Conservation (phyloP, 2,113 vertebrate genomes). For the Muscicapa adusta region DNA sequence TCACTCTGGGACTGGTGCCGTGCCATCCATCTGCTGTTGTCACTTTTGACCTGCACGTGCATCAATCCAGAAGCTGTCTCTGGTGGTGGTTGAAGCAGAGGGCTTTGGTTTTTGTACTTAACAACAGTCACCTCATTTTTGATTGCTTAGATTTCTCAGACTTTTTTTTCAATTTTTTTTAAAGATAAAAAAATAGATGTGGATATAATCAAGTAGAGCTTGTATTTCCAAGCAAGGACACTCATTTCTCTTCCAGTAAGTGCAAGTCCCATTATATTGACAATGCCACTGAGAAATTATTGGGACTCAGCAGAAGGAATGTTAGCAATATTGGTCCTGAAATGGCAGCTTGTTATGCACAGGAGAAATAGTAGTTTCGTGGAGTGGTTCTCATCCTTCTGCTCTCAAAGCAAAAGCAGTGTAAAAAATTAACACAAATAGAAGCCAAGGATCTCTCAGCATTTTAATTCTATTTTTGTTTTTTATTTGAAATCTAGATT, state of each 20-base stretch:
- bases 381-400: neutral
- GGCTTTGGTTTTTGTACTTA: neutral
- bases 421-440: neutral
- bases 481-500: neutral
- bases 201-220: neutral
- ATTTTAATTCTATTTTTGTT: neutral
- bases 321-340: neutral
- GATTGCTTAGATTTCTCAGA: neutral
- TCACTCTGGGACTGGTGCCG: neutral
- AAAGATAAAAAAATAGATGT: neutral
- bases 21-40: neutral
- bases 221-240: slow-evolving; percentile 3
- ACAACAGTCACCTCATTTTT: neutral
- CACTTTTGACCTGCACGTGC: neutral
- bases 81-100: neutral
- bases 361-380: neutral
- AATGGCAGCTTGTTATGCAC: neutral
- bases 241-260: slow-evolving; percentile 9
- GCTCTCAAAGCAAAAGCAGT: neutral
- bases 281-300: slow-evolving; percentile 15
- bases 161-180: neutral
- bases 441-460: neutral
- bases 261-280: slow-evolving; percentile 3
- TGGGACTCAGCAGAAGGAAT: slow-evolving; percentile 4
- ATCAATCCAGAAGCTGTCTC: neutral